These are phyloP conservation scores for Corythornis madagascariensis DNA, from an alignment of 2,113 vertebrate species.

Conservation along the genomic window DNA sequence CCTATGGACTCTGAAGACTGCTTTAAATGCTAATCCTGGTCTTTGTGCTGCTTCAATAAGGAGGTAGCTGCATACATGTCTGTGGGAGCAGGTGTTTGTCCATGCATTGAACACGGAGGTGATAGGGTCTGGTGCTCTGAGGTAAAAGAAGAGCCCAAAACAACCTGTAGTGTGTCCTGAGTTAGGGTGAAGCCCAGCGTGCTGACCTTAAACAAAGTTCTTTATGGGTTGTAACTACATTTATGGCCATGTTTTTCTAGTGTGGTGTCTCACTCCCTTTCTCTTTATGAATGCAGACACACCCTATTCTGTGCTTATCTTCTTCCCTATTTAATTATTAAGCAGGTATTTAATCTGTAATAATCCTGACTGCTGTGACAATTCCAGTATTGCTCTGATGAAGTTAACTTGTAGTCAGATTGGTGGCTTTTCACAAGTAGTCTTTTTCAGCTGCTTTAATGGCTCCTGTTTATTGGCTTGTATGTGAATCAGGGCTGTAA, in stretches of 20 bases:
- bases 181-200: not conserved
- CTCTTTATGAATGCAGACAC: not conserved
- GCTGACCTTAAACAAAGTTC: not conserved
- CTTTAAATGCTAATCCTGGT: not conserved
- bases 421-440: not conserved
- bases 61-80: not conserved
- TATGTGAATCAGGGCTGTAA: not conserved
- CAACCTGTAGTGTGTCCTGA: not conserved
- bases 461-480: not conserved
- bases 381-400: not conserved
- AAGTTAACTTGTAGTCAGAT: not conserved
- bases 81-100: not conserved
- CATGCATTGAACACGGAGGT: not conserved
- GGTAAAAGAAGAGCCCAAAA: not conserved
- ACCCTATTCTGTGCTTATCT: not conserved
- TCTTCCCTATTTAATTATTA: not conserved
- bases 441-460: not conserved
- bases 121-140: not conserved
- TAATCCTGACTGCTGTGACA: not conserved
- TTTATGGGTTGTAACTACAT: not conserved
- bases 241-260: not conserved
- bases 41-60: not conserved
- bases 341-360: not conserved
- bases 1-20: not conserved
- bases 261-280: not conserved